Conservation (phyloP, 2,797 vertebrate species). For the Sardinella longiceps region DNA sequence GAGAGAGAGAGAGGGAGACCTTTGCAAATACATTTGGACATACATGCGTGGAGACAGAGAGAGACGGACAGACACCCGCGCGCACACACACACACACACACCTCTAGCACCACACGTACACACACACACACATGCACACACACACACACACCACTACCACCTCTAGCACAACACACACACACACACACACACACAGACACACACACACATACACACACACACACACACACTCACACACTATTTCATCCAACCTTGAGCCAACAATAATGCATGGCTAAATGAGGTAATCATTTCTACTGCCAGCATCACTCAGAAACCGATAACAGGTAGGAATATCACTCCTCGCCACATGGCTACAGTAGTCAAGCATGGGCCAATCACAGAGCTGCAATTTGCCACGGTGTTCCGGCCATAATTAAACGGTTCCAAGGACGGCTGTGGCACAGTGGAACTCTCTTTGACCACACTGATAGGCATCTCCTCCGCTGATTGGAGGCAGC, state of each 20-base stretch:
- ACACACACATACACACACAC: not conserved
- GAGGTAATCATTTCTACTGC: constrained; percentile 82
- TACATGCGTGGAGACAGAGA: not conserved
- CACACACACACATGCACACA: not conserved
- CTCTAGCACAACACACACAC: no score
- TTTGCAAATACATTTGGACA: not conserved
- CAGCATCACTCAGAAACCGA: constrained; percentile 78
- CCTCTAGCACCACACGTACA: not conserved
- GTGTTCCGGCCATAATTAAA: constrained; percentile 80
- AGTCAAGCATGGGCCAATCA: constrained; percentile 75
- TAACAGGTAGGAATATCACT: constrained; percentile 82
- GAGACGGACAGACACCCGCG: no score
- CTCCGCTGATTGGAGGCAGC: constrained; percentile 74
- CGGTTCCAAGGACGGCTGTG: constrained; percentile 73
- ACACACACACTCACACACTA: not conserved
- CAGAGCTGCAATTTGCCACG: constrained; percentile 75
- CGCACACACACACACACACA: not conserved
- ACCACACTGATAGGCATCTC: constrained; percentile 77
- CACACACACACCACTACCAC: not conserved
- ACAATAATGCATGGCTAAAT: constrained; percentile 79
- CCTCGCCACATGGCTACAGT: constrained; percentile 79
- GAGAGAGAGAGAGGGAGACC: not conserved
- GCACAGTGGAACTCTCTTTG: constrained; percentile 74
- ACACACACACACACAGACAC: not conserved
- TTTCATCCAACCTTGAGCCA: constrained; percentile 41